Evolutionary conservation across 2,113 vertebrate species (phyloP), one percentile per base, ranked within the genome.

Genomic region (Hystrix brachyura): DNA sequence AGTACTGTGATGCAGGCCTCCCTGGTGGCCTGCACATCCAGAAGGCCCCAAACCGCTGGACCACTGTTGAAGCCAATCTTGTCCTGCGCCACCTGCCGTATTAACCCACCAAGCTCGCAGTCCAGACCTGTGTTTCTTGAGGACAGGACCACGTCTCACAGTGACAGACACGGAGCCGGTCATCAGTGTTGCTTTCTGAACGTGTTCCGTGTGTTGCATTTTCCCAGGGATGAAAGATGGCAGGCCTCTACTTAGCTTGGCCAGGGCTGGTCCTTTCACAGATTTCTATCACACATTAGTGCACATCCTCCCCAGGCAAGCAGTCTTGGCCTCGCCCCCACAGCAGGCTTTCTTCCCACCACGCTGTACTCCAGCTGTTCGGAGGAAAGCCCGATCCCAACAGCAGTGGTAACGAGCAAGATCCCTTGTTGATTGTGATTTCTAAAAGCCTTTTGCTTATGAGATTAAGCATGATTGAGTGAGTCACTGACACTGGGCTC

Each of bases 401-500:
- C 3, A 48, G 84, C 84, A 96, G 88, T 87, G 64, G n/a, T 32
- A 93, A 96, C 81, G 43, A 97, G 89, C 25, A 90, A 87, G 90
- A 78, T 97, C 97, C 93, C 62, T 96, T 90, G 91, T 90, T 96
- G 96, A 85, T 59, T 25, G 5, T 74, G 84, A 95, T 1, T 76
- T 94, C 87, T 60, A 48, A 96, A 97, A 98, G 97, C 91, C 89
- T 82, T 88, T 92, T 0, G 1, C 82, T 94, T 91, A 87, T 59
- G 92, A 98, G 97, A 98, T 97, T 97, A 83, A 98, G 96, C 82
- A 94, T 95, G 92, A 98, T 72, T 0, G 0, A 46, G 80, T 97
- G 97, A 98, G 96, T 98, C 98, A 98, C 92, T 79, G 87, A 94
- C 97, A 95, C 25, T 92, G 96, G n/a, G 67, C 95, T 87, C 92